Evolutionary conservation across 2,113 vertebrate genomes (phyloP).

Genomic region (Otis tarda): DNA sequence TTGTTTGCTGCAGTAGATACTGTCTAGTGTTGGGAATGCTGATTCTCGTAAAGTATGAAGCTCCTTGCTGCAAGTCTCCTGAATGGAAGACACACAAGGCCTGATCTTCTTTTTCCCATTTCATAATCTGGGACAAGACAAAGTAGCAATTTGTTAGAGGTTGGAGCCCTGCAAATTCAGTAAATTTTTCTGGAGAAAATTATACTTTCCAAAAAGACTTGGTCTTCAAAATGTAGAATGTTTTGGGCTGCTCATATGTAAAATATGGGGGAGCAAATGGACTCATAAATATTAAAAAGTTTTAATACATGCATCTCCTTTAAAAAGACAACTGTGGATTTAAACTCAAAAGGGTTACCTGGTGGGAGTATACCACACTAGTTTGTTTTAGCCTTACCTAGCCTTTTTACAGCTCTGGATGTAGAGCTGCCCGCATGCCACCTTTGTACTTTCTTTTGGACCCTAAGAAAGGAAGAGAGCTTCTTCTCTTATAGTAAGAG

Average conservation of each 20-base stretch:
- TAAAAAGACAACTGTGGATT: not conserved
- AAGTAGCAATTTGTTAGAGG: not conserved
- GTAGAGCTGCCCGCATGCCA: not conserved
- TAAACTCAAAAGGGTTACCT: not conserved
- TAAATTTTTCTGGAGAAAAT: not conserved
- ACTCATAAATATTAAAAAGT: not conserved
- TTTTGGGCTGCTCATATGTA: not conserved
- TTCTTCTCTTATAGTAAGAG: not conserved
- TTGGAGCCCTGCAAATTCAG: not conserved
- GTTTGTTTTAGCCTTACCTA: not conserved
- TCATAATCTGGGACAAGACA: not conserved
- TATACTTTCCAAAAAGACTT: not conserved
- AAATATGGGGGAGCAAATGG: not conserved
- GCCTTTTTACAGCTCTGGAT: not conserved
- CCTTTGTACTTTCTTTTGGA: not conserved
- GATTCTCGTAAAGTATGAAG: not conserved
- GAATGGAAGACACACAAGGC: not conserved
- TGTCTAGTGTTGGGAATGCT: not conserved
- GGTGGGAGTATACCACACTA: not conserved
- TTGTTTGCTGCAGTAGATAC: not conserved
- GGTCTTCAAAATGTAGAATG: not conserved
- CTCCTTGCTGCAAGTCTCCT: not conserved
- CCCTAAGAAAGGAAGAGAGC: not conserved
- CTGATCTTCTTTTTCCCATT: not conserved
- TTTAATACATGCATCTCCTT: not conserved